These are phyloP conservation scores for Palythoa caribaeorum DNA, from an alignment of 92 coral and sea anemone species.

Conservation along the genomic window DNA sequence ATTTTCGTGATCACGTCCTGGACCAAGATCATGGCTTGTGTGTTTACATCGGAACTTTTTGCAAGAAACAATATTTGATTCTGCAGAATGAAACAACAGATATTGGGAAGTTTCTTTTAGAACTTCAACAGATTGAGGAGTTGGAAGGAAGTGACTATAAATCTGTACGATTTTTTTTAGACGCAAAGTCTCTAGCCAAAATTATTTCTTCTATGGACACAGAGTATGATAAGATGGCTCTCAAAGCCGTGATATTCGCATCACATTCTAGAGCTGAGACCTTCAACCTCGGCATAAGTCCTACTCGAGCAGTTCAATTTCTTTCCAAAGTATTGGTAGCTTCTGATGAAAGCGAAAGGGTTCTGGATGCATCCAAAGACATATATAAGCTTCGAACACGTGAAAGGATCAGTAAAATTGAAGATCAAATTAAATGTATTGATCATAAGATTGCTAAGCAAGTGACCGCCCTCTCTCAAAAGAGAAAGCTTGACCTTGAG, in stretches of 20 bases:
- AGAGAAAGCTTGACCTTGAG: not conserved
- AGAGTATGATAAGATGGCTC: conserved; percentile 6
- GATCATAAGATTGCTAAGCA: conserved; percentile 27
- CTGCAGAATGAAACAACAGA: conserved; percentile 59
- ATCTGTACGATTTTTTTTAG: conserved; percentile 35
- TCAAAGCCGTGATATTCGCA: too few species aligned
- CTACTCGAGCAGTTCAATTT: conserved; percentile 49
- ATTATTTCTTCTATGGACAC: not conserved
- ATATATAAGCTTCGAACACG: conserved; percentile 57
- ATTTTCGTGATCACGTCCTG: conserved; percentile 23
- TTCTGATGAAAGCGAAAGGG: conserved; percentile 58
- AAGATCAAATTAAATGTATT: conserved; percentile 58
- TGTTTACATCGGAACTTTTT: conserved; percentile 17
- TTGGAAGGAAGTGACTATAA: conserved; percentile 32
- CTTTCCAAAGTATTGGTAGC: conserved; percentile 52
- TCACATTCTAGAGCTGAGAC: conserved; percentile 59
- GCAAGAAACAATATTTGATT: conserved; percentile 52
- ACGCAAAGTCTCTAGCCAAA: conserved; percentile 13
- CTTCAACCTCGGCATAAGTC: conserved; percentile 54
- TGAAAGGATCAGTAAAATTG: conserved; percentile 57
- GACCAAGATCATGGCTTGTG: conserved; percentile 12
- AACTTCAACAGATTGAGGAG: conserved; percentile 58
- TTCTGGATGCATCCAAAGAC: conserved; percentile 55
- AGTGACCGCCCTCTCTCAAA: too few species aligned
- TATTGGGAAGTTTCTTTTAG: conserved; percentile 55